A percentile compares a stretch with the other conserved stretches of the same genome.
Evolutionary conservation across 2,797 vertebrate genomes (phyloP).

Genomic region (Rhynchotus rufescens): DNA sequence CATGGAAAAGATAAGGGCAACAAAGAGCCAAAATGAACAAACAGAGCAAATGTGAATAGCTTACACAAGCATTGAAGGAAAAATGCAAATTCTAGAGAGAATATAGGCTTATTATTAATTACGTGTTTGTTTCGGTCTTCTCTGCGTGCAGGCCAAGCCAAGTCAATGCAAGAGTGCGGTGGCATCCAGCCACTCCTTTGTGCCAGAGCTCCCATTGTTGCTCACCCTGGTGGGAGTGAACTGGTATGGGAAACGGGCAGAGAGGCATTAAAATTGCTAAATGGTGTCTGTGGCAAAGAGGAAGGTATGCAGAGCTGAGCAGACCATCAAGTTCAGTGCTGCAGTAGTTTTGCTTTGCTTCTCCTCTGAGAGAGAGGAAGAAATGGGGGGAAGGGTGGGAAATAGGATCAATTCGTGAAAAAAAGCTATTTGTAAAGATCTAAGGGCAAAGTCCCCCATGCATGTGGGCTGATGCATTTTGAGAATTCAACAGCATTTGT

Average conservation of each 20-base stretch:
- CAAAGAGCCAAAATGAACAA: background rate
- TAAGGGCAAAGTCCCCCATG: background rate
- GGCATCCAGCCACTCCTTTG: background rate
- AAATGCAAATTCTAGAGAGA: constrained; percentile 13
- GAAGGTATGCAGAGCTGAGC: background rate
- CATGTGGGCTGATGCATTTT: background rate
- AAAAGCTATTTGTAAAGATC: background rate
- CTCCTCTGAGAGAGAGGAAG: background rate
- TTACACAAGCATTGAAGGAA: background rate
- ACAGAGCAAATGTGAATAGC: background rate
- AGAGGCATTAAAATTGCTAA: background rate
- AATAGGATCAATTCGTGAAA: background rate
- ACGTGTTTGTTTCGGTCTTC: background rate
- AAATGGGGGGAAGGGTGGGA: background rate
- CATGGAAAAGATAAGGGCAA: background rate
- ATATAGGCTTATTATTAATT: background rate
- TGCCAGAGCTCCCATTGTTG: background rate
- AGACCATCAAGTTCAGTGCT: background rate
- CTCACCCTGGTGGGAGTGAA: background rate
- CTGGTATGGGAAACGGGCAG: background rate
- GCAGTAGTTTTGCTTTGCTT: background rate
- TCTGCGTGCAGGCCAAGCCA: background rate
- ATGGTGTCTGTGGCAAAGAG: background rate
- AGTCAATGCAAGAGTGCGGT: background rate
- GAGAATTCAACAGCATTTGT: background rate